Base-by-base conservation (phyloP, 1,140 invertebrate genomes). In the Paraescarpia echinospica region DNA sequence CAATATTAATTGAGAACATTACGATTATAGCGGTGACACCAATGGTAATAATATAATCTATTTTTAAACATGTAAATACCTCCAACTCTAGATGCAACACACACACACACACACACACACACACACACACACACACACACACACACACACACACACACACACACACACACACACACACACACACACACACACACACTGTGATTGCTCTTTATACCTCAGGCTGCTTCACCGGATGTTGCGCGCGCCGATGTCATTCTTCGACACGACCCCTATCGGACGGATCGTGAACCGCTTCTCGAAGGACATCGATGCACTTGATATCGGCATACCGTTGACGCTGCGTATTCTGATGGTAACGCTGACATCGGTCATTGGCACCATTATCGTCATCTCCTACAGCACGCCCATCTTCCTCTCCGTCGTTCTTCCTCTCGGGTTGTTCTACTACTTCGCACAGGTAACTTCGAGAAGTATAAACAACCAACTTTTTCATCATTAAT, bases 241-340 rank as follows among this genome's bases (percentile, higher is more conserved):
- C 93, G 96, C 96, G 89, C 96, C 97, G 34, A 96, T 97, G 96
- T 95, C 96, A 94, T 97, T 97, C 95, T 97, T 97, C 94, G 97
- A 98, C 95, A 96, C 96, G 18, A 97, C 97, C 33, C 97, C 97
- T 8, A 95, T 96, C 22, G 97, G 97, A 91, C 95, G 97, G 94
- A 96, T 97, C 93, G 95, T 97, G 94, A 97, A 97, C 95, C 96
- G 97, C 94, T 97, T 97, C 94, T 96, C 96, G 12, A 97, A 97
- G 94, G 97, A 98, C 94, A 94, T 97, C 95, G 96, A 96, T 89
- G 94, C 95, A 9, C 94, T 96, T 27, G 96, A 97, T 93, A 48
- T 94, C 12, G 94, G 94, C 1, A 94, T 97, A 34, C 95, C 96
- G 59, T 94, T 95, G 91, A 96, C 51, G 1, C 33, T 91, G 27